phyloP scores from a whole-genome alignment of 2,797 vertebrate genomes.

The Sebastiscus tertius region DNA sequence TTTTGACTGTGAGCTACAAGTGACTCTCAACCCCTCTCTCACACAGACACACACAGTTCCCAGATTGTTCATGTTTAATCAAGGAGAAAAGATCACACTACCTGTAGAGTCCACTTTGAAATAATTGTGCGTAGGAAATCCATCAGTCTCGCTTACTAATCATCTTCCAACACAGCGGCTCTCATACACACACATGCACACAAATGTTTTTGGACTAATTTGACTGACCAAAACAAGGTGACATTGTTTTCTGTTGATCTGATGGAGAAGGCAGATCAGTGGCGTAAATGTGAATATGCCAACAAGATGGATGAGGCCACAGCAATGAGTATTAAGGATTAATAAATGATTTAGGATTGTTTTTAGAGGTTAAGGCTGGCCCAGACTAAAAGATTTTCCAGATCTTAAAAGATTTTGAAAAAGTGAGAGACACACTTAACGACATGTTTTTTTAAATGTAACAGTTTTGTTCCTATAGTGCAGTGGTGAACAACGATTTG shows the following conservation, averaged over 20 bases:
- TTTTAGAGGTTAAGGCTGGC: background rate
- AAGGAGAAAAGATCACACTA: background rate
- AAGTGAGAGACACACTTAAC: too few relatives aligned
- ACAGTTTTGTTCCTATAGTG: too few relatives aligned
- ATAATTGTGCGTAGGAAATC: conserved; percentile 14
- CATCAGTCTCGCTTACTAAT: background rate
- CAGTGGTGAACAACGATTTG: accelerated
- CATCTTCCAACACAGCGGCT: background rate
- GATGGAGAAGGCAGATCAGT: conserved; percentile 16
- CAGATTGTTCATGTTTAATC: conserved; percentile 20
- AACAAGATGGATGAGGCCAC: background rate
- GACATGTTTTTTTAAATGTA: too few relatives aligned
- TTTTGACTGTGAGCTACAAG: conserved; percentile 1
- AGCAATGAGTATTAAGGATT: background rate
- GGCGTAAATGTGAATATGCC: background rate
- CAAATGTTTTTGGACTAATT: background rate
- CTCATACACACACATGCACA: background rate
- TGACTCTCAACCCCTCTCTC: background rate
- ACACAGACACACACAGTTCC: background rate
- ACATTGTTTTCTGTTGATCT: conserved; percentile 20
- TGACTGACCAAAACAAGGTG: background rate
- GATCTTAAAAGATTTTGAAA: too few relatives aligned
- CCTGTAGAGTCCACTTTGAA: background rate
- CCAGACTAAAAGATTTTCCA: too few relatives aligned
- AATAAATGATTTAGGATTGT: background rate